Percentiles rank a stretch among this genome's conserved stretches.
Conservation (phyloP, 2,888 invertebrate genomes). For the Euzetes globulus region DNA sequence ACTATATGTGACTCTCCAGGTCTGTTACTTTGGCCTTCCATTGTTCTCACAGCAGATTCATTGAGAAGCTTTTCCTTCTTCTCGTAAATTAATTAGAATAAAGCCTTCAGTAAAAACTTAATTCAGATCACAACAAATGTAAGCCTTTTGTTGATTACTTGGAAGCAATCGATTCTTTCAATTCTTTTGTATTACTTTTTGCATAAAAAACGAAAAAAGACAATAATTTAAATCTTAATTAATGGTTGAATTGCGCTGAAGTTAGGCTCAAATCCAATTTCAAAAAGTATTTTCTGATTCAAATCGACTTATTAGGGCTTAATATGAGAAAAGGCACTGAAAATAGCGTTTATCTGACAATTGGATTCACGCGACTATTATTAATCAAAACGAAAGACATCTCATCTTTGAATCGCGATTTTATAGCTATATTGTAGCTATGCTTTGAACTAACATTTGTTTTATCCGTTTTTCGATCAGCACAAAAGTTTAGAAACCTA, state of each 20-base stretch:
- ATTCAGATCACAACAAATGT: background rate
- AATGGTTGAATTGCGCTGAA: background rate
- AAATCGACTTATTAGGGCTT: background rate
- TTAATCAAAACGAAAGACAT: slow-evolving; percentile 20
- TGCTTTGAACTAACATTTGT: slow-evolving; percentile 17
- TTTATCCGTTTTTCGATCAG: slow-evolving; percentile 1
- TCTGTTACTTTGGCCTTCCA: background rate
- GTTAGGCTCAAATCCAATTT: background rate
- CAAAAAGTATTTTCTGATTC: slow-evolving; percentile 3
- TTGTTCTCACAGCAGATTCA: background rate
- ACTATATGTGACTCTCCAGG: too few species aligned
- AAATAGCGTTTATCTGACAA: background rate
- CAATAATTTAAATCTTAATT: slow-evolving; percentile 26
- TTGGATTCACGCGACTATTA: slow-evolving; percentile 26
- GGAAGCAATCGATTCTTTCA: background rate
- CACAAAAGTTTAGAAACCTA: background rate
- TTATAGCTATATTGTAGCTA: slow-evolving; percentile 13
- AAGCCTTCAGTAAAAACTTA: slow-evolving; percentile 18
- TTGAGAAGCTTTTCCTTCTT: background rate
- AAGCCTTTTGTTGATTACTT: slow-evolving; percentile 21
- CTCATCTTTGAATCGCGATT: background rate
- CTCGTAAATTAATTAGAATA: slow-evolving; percentile 27
- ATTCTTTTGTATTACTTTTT: slow-evolving; percentile 11
- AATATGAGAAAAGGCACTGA: background rate
- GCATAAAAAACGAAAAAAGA: background rate